Conservation (phyloP, 2,113 vertebrate species). For the Chelonoidis abingdonii region DNA sequence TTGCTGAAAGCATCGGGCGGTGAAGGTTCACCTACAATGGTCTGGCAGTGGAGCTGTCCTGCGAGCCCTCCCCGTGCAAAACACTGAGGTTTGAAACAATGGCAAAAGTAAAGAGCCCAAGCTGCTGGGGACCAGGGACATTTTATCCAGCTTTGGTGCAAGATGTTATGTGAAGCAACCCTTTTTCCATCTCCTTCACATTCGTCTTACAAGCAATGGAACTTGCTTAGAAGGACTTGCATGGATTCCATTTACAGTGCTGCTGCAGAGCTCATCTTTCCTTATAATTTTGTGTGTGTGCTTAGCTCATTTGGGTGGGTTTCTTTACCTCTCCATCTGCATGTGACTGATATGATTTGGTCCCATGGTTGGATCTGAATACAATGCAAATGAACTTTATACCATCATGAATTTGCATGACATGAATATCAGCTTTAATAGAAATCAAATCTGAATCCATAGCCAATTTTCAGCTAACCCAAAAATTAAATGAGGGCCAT, state of each 20-base stretch:
- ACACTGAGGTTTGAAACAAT: not conserved
- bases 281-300: not conserved
- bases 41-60: not conserved
- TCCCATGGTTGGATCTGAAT: not conserved
- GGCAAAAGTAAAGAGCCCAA: not conserved
- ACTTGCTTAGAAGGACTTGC: not conserved
- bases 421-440: not conserved
- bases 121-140: not conserved
- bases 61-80: not conserved
- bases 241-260: fast-evolving
- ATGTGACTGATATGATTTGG: not conserved
- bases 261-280: not conserved
- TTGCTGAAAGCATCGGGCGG: not conserved
- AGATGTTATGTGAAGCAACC: not conserved
- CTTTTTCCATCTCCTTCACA: not conserved
- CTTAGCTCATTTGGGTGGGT: not conserved
- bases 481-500: not conserved
- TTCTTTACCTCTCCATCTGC: not conserved
- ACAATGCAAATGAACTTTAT: not conserved
- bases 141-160: not conserved
- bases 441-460: not conserved
- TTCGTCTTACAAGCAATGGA: not conserved
- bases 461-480: not conserved
- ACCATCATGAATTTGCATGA: not conserved
- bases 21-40: not conserved